These are phyloP conservation scores for Octopus bimaculoides DNA, from an alignment of 1,140 invertebrate genomes.

Conservation along the genomic window DNA sequence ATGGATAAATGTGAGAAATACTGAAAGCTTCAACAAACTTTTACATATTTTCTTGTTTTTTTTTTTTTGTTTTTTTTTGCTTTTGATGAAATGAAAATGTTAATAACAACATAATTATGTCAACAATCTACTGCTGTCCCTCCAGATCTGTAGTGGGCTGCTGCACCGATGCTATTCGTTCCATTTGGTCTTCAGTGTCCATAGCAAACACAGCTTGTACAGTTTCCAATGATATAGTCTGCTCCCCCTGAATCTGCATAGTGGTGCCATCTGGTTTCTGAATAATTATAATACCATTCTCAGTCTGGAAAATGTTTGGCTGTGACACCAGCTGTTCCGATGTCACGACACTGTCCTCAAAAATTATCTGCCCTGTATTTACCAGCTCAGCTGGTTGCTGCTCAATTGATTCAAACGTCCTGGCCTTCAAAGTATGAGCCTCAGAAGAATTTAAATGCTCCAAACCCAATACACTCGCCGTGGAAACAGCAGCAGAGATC, in stretches of 20 bases:
- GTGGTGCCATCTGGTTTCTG: constrained; percentile 46
- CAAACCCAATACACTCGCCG: not conserved
- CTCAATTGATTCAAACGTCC: not conserved
- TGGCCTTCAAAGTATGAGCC: not conserved
- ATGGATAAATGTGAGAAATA: too few relatives aligned
- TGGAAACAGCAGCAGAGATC: not conserved
- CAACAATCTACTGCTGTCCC: too few relatives aligned
- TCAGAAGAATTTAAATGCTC: constrained; percentile 5
- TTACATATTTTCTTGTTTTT: too few relatives aligned
- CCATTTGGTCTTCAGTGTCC: constrained; percentile 33
- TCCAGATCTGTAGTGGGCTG: not conserved
- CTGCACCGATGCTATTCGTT: constrained; percentile 18
- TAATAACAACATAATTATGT: too few relatives aligned
- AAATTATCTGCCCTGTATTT: constrained; percentile 2
- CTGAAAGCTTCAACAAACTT: too few relatives aligned
- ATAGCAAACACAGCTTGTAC: constrained; percentile 49
- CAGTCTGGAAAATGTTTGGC: constrained; percentile 45
- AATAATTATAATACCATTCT: constrained; percentile 44
- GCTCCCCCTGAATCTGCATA: constrained; percentile 45
- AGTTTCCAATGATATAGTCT: constrained; percentile 47
- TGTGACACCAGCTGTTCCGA: constrained; percentile 21
- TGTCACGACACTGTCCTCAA: constrained; percentile 11
- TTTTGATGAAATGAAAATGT: too few relatives aligned
- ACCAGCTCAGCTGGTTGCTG: not conserved
- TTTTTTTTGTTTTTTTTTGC: too few relatives aligned